Base-by-base conservation (phyloP, 1,140 invertebrate genomes). In the Eriosoma lanigerum region DNA sequence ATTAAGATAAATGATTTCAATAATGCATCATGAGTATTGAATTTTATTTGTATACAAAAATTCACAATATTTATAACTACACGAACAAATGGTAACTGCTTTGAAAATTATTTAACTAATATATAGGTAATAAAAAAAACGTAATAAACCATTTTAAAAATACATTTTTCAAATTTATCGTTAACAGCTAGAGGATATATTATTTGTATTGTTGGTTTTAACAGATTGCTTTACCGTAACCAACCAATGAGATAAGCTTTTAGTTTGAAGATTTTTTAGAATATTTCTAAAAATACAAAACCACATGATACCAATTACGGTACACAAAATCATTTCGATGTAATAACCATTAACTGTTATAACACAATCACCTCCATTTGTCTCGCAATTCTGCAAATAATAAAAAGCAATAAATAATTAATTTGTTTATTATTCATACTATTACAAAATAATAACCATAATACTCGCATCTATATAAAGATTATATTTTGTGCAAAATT, bases 191-290 rank as follows among this genome's bases (percentile, higher is more conserved):
- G n/a, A n/a, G n/a, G 32, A 38, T 38, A 4, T 38, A 38, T 4
- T 38, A 38, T 38, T 38, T 38, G 3, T 38, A 8, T 38, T 8
- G 8, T 38, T 38, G 3, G 3, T 8, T 38, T 38, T 38, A 38
- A 38, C 32, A 4, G 32, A 8, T 38, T 38, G 32, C 8, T 3
- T 38, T 38, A 38, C 32, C 8, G 32, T 38, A 38, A 75, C 72
- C 52, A 56, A 21, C 72, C 72, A 75, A 21, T 75, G n/a, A 0
- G 26, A 38, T 21, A 24, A 10, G 15, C 52, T 56, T 44, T 58
- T 75, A 1, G 72, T 75, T 44, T 75, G 72, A 15, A 75, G 56
- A 75, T 24, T 58, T 75, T 54, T 21, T 1, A 75, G 54, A 0
- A 1, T n/a, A 21, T 58, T 75, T 32, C 32, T 75, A 24, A 56